phyloP scores from a whole-genome alignment of 2,888 invertebrate genomes.

The Calliphora vomitoria region DNA sequence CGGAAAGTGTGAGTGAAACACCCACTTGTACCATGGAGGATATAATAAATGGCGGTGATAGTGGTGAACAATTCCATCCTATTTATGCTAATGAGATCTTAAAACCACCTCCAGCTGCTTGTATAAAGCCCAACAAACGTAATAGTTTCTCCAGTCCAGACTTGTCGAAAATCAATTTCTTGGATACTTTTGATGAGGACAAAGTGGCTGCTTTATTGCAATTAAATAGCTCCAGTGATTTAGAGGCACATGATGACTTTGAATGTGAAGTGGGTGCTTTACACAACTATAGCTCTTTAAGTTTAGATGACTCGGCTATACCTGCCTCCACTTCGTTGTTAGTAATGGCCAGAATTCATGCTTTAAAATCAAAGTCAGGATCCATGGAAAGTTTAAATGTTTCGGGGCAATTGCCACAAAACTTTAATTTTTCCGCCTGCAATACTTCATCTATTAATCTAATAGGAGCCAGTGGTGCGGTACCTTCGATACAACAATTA shows the following conservation, averaged over 20 bases:
- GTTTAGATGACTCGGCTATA: constrained; percentile 71
- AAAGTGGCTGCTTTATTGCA: constrained; percentile 75
- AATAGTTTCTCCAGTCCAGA: constrained; percentile 85
- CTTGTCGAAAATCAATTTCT: constrained; percentile 81
- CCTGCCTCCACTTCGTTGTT: constrained; percentile 46
- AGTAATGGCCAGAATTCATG: neutral
- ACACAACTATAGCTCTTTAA: constrained; percentile 77
- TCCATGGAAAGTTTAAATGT: constrained; percentile 81
- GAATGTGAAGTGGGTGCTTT: constrained; percentile 74
- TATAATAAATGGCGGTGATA: constrained; percentile 71
- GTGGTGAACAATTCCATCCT: constrained; percentile 31
- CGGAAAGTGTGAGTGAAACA: constrained; percentile 80
- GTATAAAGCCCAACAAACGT: constrained; percentile 78
- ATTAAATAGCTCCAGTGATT: constrained; percentile 76
- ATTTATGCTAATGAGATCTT: constrained; percentile 71
- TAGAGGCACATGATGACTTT: constrained; percentile 74
- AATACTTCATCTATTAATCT: constrained; percentile 83
- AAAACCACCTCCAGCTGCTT: constrained; percentile 13
- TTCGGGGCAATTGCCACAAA: constrained; percentile 82
- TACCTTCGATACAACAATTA: constrained; percentile 71
- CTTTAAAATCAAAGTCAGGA: constrained; percentile 73
- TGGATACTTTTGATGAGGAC: constrained; percentile 80
- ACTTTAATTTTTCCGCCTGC: constrained; percentile 84
- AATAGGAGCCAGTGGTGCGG: constrained; percentile 82
- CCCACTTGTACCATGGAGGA: constrained; percentile 76